Evolutionary conservation across 2,888 invertebrate species (phyloP).

Genomic region (Caradrina clavipalpis): DNA sequence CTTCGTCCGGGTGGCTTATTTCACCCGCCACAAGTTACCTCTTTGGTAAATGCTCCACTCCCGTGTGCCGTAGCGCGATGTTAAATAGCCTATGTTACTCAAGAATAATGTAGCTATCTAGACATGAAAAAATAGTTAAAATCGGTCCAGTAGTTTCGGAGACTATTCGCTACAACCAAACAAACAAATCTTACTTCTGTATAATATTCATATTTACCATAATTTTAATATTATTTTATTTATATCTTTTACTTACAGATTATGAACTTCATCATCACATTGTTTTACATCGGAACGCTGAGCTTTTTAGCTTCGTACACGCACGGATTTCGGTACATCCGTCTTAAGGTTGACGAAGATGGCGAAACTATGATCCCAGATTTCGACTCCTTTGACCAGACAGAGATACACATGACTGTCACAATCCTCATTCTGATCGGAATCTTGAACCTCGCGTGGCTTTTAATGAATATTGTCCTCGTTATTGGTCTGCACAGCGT

Average conservation of each 20-base stretch:
- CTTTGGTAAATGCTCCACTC: no score
- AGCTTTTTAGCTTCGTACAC: constrained; percentile 56
- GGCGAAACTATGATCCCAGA: constrained; percentile 41
- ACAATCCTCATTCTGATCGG: constrained; percentile 35
- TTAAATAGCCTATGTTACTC: no score
- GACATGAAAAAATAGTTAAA: no score
- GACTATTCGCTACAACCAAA: no score
- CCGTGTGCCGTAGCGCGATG: no score
- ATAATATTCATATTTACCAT: no score
- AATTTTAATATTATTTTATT: no score
- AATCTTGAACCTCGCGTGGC: constrained; percentile 55
- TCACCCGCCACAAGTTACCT: no score
- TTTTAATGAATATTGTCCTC: constrained; percentile 52
- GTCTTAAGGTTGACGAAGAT: constrained; percentile 18
- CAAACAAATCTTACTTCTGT: no score
- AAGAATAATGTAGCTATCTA: no score
- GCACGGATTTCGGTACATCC: constrained; percentile 56
- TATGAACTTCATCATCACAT: constrained; percentile 51
- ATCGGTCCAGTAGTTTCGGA: no score
- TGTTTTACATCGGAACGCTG: constrained; percentile 53
- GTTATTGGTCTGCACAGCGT: constrained; percentile 60
- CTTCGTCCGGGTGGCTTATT: no score
- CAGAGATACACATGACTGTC: constrained; percentile 34
- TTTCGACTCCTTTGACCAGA: constrained; percentile 22
- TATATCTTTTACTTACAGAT: constrained; percentile 39